Conservation (phyloP, 2,797 vertebrate species). For the Chiropotes sagulatus region DNA sequence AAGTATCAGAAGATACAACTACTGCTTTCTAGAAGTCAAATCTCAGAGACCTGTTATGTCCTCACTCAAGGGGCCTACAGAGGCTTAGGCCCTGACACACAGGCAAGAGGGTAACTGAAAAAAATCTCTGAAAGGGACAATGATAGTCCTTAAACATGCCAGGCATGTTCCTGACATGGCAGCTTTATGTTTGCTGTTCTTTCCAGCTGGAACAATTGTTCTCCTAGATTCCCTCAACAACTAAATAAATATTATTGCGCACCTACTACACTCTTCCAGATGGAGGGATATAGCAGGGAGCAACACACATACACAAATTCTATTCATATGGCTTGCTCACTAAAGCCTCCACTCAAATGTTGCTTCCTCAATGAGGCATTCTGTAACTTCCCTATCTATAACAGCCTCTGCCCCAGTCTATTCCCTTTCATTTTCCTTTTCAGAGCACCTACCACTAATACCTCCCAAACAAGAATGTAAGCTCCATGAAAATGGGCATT, state of each 20-base stretch:
- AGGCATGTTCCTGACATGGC: not conserved
- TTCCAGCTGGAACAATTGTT: not conserved
- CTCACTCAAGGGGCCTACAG: not conserved
- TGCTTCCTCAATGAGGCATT: not conserved
- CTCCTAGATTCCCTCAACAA: not conserved
- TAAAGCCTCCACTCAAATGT: not conserved
- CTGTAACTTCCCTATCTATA: too few relatives aligned
- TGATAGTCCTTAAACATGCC: not conserved
- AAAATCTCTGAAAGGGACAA: not conserved
- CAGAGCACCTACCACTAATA: not conserved
- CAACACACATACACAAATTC: not conserved
- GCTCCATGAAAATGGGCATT: not conserved
- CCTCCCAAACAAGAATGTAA: not conserved
- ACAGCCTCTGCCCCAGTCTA: not conserved
- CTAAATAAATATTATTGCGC: not conserved
- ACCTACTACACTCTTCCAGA: not conserved
- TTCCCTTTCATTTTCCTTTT: not conserved
- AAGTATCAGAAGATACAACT: not conserved
- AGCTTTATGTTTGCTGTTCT: not conserved
- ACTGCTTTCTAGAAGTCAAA: not conserved
- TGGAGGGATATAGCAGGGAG: not conserved
- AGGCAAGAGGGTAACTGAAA: not conserved
- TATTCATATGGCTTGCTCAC: not conserved
- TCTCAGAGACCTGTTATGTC: not conserved
- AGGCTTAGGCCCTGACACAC: not conserved